Conservation (phyloP, 2,797 vertebrate genomes). For the Spea hammondii region DNA sequence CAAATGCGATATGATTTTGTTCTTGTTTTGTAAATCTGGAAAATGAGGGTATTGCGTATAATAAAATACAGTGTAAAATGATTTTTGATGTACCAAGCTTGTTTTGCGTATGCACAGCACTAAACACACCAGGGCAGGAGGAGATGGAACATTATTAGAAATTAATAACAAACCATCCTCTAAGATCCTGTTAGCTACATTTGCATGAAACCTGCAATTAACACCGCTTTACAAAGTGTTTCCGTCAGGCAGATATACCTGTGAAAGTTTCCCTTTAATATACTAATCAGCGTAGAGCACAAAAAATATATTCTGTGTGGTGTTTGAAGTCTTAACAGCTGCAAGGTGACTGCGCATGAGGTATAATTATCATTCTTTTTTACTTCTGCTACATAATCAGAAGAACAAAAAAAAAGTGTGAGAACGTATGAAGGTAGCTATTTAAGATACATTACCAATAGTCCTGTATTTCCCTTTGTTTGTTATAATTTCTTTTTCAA, state of each 20-base stretch:
- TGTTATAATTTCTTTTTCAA: constrained; percentile 21
- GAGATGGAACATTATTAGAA: background rate
- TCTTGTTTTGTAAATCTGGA: too few relatives aligned
- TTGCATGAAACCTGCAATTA: constrained; percentile 25
- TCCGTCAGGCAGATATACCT: constrained; percentile 18
- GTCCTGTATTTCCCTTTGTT: constrained; percentile 22
- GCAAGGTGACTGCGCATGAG: constrained; percentile 8
- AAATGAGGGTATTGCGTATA: too few relatives aligned
- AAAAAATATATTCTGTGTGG: background rate
- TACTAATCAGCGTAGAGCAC: constrained; percentile 8
- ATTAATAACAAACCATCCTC: background rate
- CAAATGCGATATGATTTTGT: too few relatives aligned
- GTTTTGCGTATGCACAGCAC: background rate
- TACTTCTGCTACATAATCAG: constrained; percentile 13
- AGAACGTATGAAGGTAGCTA: constrained; percentile 16
- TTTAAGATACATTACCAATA: constrained; percentile 42
- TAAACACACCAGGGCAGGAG: too few relatives aligned
- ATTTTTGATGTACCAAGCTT: background rate
- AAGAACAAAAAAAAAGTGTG: constrained; percentile 31
- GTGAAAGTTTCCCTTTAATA: background rate
- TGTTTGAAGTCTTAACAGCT: constrained; percentile 40
- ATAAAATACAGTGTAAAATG: too few relatives aligned
- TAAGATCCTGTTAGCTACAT: constrained; percentile 6
- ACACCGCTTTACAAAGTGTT: background rate
- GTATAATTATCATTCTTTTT: constrained; percentile 43